Conservation (phyloP, 2,113 vertebrate genomes). For the Pelodiscus sinensis region DNA sequence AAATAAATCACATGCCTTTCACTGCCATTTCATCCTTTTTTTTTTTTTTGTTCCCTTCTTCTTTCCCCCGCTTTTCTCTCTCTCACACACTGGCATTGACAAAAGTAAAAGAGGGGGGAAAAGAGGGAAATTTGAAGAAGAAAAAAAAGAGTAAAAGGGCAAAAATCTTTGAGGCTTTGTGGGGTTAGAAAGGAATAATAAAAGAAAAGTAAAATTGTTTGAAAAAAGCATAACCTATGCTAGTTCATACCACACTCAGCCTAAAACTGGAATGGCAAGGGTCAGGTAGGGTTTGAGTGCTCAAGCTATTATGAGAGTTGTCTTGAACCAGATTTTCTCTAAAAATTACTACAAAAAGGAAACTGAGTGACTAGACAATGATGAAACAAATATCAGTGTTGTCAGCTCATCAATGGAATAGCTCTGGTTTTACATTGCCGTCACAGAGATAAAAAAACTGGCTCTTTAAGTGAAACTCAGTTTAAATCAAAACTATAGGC, state of each 20-base stretch:
- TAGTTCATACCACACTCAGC: neutral
- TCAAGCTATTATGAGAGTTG: neutral
- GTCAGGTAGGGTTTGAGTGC: neutral
- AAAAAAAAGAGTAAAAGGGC: neutral
- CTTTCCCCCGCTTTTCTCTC: fast-evolving
- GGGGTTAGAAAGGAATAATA: too few species aligned
- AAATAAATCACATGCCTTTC: too few species aligned
- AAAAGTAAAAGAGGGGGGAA: neutral
- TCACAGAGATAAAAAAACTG: neutral
- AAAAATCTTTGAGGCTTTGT: too few species aligned
- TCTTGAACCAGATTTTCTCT: neutral
- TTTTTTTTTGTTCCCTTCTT: too few species aligned
- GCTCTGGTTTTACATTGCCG: neutral
- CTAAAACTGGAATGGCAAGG: neutral
- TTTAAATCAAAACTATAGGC: neutral
- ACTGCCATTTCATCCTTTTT: neutral
- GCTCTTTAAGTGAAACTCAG: neutral
- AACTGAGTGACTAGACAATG: neutral
- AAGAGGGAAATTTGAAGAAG: neutral
- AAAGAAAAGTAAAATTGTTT: neutral
- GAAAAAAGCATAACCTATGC: neutral
- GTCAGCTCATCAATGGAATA: neutral
- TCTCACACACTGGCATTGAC: neutral
- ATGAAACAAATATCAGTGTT: neutral
- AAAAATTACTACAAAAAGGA: neutral